Evolutionary conservation across 1,140 invertebrate genomes (phyloP).

Genomic region (Cydia splendana): DNA sequence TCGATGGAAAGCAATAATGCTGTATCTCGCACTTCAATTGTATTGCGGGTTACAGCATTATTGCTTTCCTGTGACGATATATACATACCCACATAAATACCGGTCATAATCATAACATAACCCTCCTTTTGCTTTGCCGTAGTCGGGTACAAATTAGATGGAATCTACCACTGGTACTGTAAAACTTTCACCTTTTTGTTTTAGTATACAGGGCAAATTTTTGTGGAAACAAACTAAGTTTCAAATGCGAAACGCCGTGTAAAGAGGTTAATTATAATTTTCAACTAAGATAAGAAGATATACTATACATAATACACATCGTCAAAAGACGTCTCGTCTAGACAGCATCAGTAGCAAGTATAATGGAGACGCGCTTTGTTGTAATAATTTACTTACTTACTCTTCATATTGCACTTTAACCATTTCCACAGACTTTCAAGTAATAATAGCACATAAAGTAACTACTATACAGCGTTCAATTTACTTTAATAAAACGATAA

Average conservation of each 20-base stretch:
- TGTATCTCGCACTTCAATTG: too few species aligned
- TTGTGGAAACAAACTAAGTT: too few species aligned
- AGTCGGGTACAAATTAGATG: too few species aligned
- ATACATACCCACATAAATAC: too few species aligned
- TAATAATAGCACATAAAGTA: not conserved
- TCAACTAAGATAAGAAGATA: not conserved
- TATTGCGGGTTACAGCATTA: too few species aligned
- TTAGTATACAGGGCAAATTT: too few species aligned
- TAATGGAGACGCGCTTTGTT: constrained; percentile 7
- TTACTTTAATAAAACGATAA: not conserved
- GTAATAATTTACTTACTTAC: constrained; percentile 8
- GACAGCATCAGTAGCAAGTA: not conserved
- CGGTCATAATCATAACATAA: too few species aligned
- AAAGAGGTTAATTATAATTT: not conserved
- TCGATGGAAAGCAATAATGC: too few species aligned
- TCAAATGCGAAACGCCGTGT: not conserved
- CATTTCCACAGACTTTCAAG: not conserved
- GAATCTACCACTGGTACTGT: too few species aligned
- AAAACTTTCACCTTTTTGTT: too few species aligned
- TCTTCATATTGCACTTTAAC: not conserved
- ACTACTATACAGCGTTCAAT: not conserved
- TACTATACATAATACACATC: not conserved
- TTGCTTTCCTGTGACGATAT: too few species aligned
- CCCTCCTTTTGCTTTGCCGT: too few species aligned
- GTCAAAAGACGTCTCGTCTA: not conserved